phyloP scores from a whole-genome alignment of 2,888 invertebrate species.

The Acronicta psi region DNA sequence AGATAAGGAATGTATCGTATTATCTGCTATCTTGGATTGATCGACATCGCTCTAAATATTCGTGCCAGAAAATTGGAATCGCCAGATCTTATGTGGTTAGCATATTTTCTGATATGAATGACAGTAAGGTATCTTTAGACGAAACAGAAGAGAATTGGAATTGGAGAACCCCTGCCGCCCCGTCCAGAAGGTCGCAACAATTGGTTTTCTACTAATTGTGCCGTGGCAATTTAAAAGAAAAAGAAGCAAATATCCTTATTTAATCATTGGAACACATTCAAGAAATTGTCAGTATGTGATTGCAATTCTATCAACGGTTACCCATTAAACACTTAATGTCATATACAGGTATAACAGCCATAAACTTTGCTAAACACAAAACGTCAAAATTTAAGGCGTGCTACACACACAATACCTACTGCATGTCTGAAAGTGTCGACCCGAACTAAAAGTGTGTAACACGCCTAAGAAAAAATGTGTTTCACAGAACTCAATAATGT shows the following conservation, averaged over 20 bases:
- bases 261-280: not conserved
- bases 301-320: conserved; percentile 11
- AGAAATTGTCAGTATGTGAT: conserved; percentile 21
- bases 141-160: no score
- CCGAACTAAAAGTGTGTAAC: no score
- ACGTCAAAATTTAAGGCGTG: no score
- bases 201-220: no score
- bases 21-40: conserved; percentile 46
- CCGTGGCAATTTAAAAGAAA: no score
- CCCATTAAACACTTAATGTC: conserved; percentile 11
- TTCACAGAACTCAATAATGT: not conserved
- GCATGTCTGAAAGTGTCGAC: no score
- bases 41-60: conserved; percentile 28
- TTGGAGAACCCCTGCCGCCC: no score
- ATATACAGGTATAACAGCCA: conserved; percentile 8
- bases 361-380: conserved; percentile 8
- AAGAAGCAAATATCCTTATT: not conserved
- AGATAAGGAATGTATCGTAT: conserved; percentile 40
- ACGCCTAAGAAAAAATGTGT: not conserved
- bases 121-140: no score
- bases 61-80: conserved; percentile 6
- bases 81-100: conserved; percentile 3
- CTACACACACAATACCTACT: no score
- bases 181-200: no score
- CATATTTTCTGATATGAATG: no score